These are phyloP conservation scores for Nemurella pictetii DNA, from an alignment of 2,888 invertebrate genomes.

Conservation along the genomic window DNA sequence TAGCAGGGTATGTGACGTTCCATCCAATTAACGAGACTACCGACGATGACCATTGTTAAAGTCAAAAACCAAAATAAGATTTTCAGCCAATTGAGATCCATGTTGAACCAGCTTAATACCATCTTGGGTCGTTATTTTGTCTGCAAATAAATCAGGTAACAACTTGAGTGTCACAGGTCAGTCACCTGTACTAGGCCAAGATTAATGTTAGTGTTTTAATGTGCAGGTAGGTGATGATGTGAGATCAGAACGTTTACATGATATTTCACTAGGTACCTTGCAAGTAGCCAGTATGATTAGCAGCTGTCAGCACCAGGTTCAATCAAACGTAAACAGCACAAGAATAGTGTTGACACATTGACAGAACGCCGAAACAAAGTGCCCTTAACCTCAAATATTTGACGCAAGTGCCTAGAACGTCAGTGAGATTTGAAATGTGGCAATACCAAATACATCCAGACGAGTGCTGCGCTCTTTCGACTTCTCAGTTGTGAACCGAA, in stretches of 20 bases:
- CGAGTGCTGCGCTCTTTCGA: neutral
- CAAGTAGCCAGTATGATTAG: too few species aligned
- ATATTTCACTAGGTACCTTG: too few species aligned
- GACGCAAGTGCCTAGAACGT: neutral
- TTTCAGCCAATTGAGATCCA: constrained; percentile 48
- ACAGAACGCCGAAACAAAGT: neutral
- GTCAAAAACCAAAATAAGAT: constrained; percentile 46
- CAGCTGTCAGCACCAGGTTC: too few species aligned
- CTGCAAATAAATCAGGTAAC: neutral
- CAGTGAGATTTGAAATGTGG: neutral
- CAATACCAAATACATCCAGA: neutral
- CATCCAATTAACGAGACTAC: constrained; percentile 64
- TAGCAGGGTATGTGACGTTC: constrained; percentile 68
- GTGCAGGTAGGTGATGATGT: too few species aligned
- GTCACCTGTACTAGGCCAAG: neutral
- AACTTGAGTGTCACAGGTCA: neutral
- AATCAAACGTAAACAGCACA: neutral
- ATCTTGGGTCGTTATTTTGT: neutral
- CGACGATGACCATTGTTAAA: constrained; percentile 55
- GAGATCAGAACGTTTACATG: too few species aligned
- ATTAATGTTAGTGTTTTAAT: too few species aligned
- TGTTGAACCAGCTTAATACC: constrained; percentile 22
- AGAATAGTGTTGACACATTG: neutral
- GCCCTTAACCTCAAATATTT: neutral
- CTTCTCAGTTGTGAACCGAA: too few species aligned